phyloP scores from a whole-genome alignment of 2,113 vertebrate species.

The Semnornis frantzii region DNA sequence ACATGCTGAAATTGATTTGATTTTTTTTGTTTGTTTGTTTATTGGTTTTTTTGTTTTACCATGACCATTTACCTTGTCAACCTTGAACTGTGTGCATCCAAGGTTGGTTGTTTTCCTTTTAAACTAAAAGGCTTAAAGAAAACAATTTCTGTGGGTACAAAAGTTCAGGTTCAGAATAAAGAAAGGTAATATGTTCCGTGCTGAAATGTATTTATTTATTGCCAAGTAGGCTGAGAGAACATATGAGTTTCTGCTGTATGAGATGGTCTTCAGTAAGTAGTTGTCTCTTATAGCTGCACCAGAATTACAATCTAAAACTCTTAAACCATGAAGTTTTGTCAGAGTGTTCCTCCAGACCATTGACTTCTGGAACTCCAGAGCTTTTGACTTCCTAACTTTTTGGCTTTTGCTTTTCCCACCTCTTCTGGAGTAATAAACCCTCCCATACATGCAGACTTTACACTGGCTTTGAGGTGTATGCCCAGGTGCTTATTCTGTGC shows the following conservation, averaged over 20 bases:
- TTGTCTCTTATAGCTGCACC: background rate
- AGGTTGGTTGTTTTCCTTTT: background rate
- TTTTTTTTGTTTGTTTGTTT: too few relatives aligned
- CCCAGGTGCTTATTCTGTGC: background rate
- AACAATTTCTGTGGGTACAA: background rate
- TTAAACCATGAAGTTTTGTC: background rate
- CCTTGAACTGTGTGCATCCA: conserved; percentile 1
- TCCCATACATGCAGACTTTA: background rate
- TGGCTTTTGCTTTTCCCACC: background rate
- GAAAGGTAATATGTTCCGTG: background rate
- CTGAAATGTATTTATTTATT: background rate
- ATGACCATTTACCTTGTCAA: conserved; percentile 22
- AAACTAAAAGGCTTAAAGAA: background rate
- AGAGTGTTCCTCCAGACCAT: background rate
- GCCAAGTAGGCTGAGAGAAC: conserved; percentile 24
- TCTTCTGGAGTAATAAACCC: background rate
- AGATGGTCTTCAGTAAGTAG: background rate
- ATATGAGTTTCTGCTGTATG: background rate
- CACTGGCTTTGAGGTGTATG: background rate
- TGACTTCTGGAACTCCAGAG: background rate
- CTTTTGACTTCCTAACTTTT: background rate
- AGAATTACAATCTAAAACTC: background rate
- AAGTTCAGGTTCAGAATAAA: background rate
- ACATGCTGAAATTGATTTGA: background rate
- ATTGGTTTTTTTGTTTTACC: background rate